Base-by-base conservation (phyloP, 2,888 invertebrate genomes). In the Catocala sponsa region DNA sequence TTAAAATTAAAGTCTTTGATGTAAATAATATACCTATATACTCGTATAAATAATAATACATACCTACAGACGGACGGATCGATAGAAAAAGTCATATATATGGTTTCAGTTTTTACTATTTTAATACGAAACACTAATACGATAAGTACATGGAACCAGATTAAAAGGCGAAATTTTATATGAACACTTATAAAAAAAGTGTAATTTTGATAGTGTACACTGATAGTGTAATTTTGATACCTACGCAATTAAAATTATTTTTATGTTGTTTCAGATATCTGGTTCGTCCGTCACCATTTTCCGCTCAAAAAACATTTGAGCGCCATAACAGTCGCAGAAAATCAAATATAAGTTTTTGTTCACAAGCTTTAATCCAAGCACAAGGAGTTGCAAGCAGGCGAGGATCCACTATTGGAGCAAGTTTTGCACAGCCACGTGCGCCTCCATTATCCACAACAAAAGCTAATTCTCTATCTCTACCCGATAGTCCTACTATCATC, bases 241-340 rank as follows among this genome's bases (percentile, higher is more conserved):
- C 5, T 7, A 38, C 6, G 35, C 11, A 55, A 46, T 55, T 46
- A 25, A 25, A 25, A 25, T 25, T 11, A 7, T 10, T n/a, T 53
- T 41, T 25, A n/a, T 55, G 2, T 61, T 33, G 13, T 90, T 92
- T 43, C 95, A 98, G 98, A 88, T 98, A 98, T 82, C 94, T 99
- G 84, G 98, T 99, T 44, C 96, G 98, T 10, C 99, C 99, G 0
- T 98, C 98, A 84, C 99, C 99, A 10, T 98, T 99, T 89, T 98
- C 98, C 42, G 98, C 98, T 32, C 98, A 98, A 91, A 98, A 98
- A 92, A 98, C 98, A 0, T 98, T 98, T 90, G 98, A 98, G 85
- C 95, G 98, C 1, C 98, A 98, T 92, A 98, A 98, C 89, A 98
- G 98, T 68, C 95, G 98, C 9, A 95, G 98, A 56, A 98, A 98